phyloP scores from a whole-genome alignment of 2,797 vertebrate species.

The Leuciscus waleckii region DNA sequence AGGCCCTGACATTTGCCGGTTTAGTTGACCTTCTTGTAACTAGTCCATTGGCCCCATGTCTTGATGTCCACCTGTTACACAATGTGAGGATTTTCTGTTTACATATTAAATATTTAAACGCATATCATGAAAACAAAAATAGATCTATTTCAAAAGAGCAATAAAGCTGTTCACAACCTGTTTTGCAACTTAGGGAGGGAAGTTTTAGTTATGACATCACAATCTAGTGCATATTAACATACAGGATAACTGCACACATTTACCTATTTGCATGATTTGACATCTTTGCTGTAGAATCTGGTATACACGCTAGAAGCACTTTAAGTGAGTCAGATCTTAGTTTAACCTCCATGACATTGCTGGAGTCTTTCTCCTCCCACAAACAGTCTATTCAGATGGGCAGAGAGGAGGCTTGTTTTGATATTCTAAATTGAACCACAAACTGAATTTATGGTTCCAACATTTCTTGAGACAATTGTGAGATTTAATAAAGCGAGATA shows the following conservation, averaged over 20 bases:
- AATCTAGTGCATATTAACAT: not conserved
- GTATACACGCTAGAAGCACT: conserved; percentile 22
- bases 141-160: not conserved
- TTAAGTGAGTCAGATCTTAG: conserved; percentile 16
- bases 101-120: not conserved
- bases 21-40: conserved; percentile 41
- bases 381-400: conserved; percentile 26
- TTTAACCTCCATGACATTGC: conserved; percentile 73
- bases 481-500: conserved; percentile 60
- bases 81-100: not conserved
- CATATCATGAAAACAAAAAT: not conserved
- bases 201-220: not conserved
- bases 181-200: not conserved
- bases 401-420: conserved; percentile 39
- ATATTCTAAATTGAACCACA: conserved; percentile 58
- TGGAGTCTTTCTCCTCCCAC: conserved; percentile 41
- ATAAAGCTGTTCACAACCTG: not conserved
- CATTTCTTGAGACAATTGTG: conserved; percentile 55
- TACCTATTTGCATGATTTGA: not conserved
- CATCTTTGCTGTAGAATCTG: not conserved
- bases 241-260: too few species aligned
- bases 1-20: conserved; percentile 38
- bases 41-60: conserved; percentile 28
- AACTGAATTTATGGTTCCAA: conserved; percentile 55
- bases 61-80: not conserved